These are phyloP conservation scores for Dryadula phaetusa DNA, from an alignment of 2,888 invertebrate species.

Conservation along the genomic window DNA sequence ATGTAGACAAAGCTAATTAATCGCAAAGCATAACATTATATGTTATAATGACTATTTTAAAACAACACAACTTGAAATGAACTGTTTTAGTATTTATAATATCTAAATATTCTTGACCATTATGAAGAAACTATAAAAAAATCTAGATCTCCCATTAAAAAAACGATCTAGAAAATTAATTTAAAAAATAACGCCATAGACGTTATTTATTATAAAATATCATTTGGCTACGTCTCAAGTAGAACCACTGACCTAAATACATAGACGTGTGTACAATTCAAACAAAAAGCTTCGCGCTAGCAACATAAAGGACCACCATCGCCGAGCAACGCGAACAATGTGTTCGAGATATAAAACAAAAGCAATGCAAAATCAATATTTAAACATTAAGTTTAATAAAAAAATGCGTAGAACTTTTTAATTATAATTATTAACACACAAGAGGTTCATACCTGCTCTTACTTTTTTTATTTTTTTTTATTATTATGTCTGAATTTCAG, in stretches of 20 bases:
- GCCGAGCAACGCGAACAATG: constrained; percentile 16
- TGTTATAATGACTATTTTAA: too few species aligned
- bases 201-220: constrained; percentile 7
- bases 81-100: too few species aligned
- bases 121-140: background rate
- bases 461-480: too few species aligned
- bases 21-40: constrained; percentile 4
- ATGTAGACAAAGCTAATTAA: background rate
- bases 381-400: too few species aligned
- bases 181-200: background rate
- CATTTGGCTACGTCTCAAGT: constrained; percentile 21
- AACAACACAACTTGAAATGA: too few species aligned
- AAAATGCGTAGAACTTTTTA: too few species aligned
- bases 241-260: constrained; percentile 18
- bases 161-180: background rate
- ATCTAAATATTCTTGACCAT: background rate
- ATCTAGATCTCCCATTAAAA: background rate
- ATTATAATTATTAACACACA: too few species aligned
- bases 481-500: too few species aligned
- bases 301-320: constrained; percentile 13
- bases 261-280: constrained; percentile 1
- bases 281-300: constrained; percentile 11
- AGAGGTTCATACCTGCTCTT: too few species aligned
- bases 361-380: constrained; percentile 4
- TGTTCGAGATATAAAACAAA: background rate